phyloP scores from a whole-genome alignment of 2,888 invertebrate species.

The Microplitis manilae region DNA sequence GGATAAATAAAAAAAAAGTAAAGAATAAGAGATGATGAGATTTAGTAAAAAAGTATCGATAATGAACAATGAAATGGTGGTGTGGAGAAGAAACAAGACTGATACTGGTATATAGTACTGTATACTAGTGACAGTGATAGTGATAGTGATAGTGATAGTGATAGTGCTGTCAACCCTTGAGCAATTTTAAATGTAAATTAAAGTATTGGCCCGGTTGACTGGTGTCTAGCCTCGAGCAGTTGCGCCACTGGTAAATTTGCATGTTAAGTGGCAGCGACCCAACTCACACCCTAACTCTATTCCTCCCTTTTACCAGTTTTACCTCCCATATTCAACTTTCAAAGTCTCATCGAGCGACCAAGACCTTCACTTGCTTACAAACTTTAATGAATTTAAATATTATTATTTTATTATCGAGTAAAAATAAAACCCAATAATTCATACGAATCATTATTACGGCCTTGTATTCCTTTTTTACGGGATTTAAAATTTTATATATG shows the following conservation, averaged over 20 bases:
- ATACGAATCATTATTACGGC: too few species aligned
- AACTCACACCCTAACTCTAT: constrained; percentile 63
- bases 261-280: constrained; percentile 71
- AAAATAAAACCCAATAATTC: neutral
- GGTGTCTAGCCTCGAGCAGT: constrained; percentile 56
- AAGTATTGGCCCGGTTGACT: constrained; percentile 67
- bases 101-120: neutral
- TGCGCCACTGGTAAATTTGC: constrained; percentile 65
- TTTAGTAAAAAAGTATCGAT: constrained; percentile 39
- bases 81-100: constrained; percentile 8
- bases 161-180: constrained; percentile 65
- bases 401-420: neutral
- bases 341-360: constrained; percentile 41
- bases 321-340: constrained; percentile 34
- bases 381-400: too few species aligned
- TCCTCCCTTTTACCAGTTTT: constrained; percentile 41
- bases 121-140: neutral
- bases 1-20: neutral
- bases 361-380: constrained; percentile 51
- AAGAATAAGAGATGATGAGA: constrained; percentile 12
- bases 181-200: constrained; percentile 71
- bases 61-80: constrained; percentile 19
- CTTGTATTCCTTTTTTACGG: too few species aligned
- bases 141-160: constrained; percentile 23
- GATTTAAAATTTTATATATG: too few species aligned